Evolutionary conservation across 2,797 vertebrate species (phyloP), one percentile per base, ranked within the genome.

Genomic region (Pempheris klunzingeri): DNA sequence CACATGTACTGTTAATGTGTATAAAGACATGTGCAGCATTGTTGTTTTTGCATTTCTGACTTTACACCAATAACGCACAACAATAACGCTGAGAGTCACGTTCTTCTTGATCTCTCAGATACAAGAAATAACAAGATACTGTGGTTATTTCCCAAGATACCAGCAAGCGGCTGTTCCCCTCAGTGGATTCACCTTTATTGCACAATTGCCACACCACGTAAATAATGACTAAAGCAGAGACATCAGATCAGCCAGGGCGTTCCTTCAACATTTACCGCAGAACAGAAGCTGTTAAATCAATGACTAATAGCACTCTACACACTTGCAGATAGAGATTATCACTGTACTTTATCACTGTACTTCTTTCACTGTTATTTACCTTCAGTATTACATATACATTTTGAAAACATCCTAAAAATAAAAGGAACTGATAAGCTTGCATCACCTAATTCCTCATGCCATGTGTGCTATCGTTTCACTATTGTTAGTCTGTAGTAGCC

Each of bases 101-200:
- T 71, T 74, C 10, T 20, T 67, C 65, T 59, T 74, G 46, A 82
- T 82, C 47, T 71, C 44, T 65, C 26, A 78, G 58, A 78, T 28
- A 69, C 26, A 61, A 55, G 63, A 85, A 88, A 81, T 70, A 83
- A 83, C 58, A 71, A 65, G 14, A 77, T 55, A 17, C 60, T n/a
- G 52, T 44, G 69, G 78, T 86, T 90, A 83, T 88, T 92, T 92
- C 88, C 84, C 80, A 78, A 32, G 86, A 83, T 26, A 47, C 67
- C 47, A 30, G 64, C 4, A 0, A 52, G 73, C 50, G 81, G 38
- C 17, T 58, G 52, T 80, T 87, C 34, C 53, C 43, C 63, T 82
- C 15, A 11, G 64, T 70, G 49, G 54, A 55, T 71, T 68, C 62
- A 81, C 46, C 66, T 82, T 83, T 88, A 84, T 85, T 86, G 64